Evolutionary conservation across 2,797 vertebrate species (phyloP), one percentile per base, ranked within the genome.

Genomic region (Monodelphis domestica): DNA sequence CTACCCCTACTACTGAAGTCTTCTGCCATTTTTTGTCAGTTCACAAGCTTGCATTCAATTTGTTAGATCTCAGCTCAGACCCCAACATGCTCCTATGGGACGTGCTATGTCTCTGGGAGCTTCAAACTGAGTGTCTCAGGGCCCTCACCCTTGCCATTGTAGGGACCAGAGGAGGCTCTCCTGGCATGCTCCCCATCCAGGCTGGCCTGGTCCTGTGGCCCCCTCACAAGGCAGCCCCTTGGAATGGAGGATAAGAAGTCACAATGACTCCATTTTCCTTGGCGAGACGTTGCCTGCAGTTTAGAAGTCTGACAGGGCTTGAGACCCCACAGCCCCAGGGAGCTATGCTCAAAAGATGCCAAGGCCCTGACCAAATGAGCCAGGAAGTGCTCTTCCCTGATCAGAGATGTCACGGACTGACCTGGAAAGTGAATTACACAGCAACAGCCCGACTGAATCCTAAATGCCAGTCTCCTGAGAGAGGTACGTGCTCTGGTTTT

Each of bases 21-120:
- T 54, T 0, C 0, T n/a, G 45, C 89, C 93, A 89, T 88, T 93
- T 95, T 9, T 0, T 38, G 15, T 45, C 38, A 17, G 45, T 38
- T 21, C n/a, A 45, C n/a, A 63, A 38, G 17, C 63, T 15, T 78
- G n/a, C n/a, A 96, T 53, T 29, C 54, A 51, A 88, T 26, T 78
- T 87, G 50, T 38, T 94, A 0, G 84, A 91, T 53, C 59, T 93
- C 90, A 78, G 45, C 51, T 93, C 59, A 90, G 94, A 92, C 30
- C n/a, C 54, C 94, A 45, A 55, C 84, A 54, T 70, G 55, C 30
- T 87, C 1, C 30, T 12, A 14, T 14, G 12, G 30, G 57, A 30
- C 11, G 30, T 29, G 10, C 10, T 26, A 54, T 10, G 55, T 4
- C 59, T 59, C 30, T 15, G 59, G 33, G 30, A 57, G 59, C 33